These are phyloP conservation scores for Melanostoma scalare DNA, from an alignment of 2,888 invertebrate species.

Conservation along the genomic window DNA sequence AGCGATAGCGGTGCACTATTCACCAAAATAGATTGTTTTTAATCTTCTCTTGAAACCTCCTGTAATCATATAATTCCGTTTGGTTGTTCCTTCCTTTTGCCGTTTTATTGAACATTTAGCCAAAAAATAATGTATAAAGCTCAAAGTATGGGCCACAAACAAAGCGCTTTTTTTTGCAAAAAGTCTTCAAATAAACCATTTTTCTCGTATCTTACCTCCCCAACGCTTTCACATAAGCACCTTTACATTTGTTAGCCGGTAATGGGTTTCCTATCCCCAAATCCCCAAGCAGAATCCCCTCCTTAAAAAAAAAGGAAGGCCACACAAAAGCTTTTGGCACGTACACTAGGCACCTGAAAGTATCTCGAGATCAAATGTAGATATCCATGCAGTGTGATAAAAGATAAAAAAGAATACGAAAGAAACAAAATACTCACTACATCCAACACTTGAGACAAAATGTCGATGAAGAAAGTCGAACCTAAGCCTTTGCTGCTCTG, in stretches of 20 bases:
- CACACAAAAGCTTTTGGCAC: constrained; percentile 46
- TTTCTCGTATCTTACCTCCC: constrained; percentile 21
- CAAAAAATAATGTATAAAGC: too few species aligned
- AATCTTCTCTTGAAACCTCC: too few species aligned
- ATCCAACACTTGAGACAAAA: constrained; percentile 60
- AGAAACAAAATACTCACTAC: constrained; percentile 3
- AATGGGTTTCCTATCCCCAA: constrained; percentile 59
- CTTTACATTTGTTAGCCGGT: constrained; percentile 68
- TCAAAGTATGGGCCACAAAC: too few species aligned
- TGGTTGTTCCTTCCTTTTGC: too few species aligned
- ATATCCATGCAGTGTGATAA: not conserved
- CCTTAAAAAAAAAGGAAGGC: constrained; percentile 2
- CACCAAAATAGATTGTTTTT: too few species aligned
- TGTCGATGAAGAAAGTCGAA: constrained; percentile 46
- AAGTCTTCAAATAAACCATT: constrained; percentile 31
- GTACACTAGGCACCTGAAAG: constrained; percentile 38
- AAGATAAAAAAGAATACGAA: constrained; percentile 19
- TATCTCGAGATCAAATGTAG: constrained; percentile 48
- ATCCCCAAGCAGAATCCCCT: not conserved
- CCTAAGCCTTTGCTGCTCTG: constrained; percentile 37
- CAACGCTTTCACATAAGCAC: constrained; percentile 34
- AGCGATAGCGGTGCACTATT: too few species aligned
- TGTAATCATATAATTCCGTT: too few species aligned
- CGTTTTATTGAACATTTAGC: too few species aligned
- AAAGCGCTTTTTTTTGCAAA: too few species aligned